These are phyloP conservation scores for Trididemnum nubilum DNA, from an alignment of 23 tunicate genomes.

Conservation along the genomic window DNA sequence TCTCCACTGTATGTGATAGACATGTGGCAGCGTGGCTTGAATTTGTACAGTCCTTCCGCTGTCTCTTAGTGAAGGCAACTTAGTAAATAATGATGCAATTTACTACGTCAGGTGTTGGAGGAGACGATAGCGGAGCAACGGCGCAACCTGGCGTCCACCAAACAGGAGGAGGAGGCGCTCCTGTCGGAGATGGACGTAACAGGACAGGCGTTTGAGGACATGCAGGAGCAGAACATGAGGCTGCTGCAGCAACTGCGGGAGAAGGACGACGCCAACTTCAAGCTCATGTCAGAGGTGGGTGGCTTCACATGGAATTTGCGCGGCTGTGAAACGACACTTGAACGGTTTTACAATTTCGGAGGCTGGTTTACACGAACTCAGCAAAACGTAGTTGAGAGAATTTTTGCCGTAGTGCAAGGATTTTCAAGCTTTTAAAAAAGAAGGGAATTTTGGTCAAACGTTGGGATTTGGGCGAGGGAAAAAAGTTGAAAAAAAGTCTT, in stretches of 20 bases:
- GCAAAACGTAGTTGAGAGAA: too few relatives aligned
- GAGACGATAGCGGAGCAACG: conserved; percentile 74
- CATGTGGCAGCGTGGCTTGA: too few relatives aligned
- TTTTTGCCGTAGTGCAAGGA: too few relatives aligned
- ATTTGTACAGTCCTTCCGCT: too few relatives aligned
- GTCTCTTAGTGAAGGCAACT: too few relatives aligned
- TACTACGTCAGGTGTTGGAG: conserved; percentile 73
- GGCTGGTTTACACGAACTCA: too few relatives aligned
- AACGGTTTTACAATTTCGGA: background rate
- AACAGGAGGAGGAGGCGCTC: conserved; percentile 90
- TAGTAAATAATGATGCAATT: too few relatives aligned
- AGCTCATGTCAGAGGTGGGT: conserved; percentile 92
- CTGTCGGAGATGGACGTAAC: conserved; percentile 89
- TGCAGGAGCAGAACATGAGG: conserved; percentile 95
- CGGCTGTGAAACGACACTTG: background rate
- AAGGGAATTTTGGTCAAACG: too few relatives aligned
- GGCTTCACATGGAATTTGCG: background rate
- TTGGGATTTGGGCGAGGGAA: too few relatives aligned
- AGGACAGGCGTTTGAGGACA: conserved; percentile 96
- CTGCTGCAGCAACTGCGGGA: conserved; percentile 87
- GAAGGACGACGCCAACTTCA: conserved; percentile 95
- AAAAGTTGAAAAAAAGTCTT: too few relatives aligned
- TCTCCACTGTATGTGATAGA: too few relatives aligned
- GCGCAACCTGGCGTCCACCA: conserved; percentile 72
- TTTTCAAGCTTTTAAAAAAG: too few relatives aligned